Base-by-base conservation (phyloP, 2,888 invertebrate species). In the Spisula subtruncata region DNA sequence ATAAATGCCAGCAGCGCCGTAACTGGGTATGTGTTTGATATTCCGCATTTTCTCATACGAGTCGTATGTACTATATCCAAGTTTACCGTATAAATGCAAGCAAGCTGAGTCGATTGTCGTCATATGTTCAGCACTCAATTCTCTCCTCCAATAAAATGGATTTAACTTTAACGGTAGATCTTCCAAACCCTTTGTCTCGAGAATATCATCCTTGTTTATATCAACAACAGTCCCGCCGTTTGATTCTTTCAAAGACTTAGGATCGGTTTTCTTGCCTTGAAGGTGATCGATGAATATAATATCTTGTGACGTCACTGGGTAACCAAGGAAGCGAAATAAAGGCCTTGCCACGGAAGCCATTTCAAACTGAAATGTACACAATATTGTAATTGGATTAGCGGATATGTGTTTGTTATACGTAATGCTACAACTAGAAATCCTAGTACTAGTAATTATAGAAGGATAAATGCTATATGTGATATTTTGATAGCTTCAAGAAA, bases 51-150 rank as follows among this genome's bases (percentile, higher is more conserved):
- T 35, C 10, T 35, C 8, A 1, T 25, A 20, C n/a, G 79, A 54
- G 4, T 54, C n/a, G 51, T 85, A 85, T 16, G 32, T 46, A 56
- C 56, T 85, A 60, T 85, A 85, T 25, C 85, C 85, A n/a, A 85
- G 71, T 35, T 56, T 80, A 0, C 25, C 4, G 20, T 80, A 80
- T 41, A 85, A 16, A 14, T 80, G 41, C 1, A n/a, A 16, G 41
- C 85, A 85, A 8, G 25, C 32, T 16, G 41, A 25, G 41, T 85
- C 85, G 48, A 80, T 56, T 56, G 25, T 79, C 16, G 10, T 35
- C 29, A 85, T 14, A 20, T 10, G 35, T 0, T 79, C 14, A 10
- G n/a, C 18, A 1, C 79, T 51, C 8, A 85, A 51, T 56, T 79
- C 56, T 10, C 10, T 32, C 29, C 85, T 79, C 85, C 85, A 85